phyloP scores from a whole-genome alignment of 2,888 invertebrate genomes.

The Pomacea canaliculata region DNA sequence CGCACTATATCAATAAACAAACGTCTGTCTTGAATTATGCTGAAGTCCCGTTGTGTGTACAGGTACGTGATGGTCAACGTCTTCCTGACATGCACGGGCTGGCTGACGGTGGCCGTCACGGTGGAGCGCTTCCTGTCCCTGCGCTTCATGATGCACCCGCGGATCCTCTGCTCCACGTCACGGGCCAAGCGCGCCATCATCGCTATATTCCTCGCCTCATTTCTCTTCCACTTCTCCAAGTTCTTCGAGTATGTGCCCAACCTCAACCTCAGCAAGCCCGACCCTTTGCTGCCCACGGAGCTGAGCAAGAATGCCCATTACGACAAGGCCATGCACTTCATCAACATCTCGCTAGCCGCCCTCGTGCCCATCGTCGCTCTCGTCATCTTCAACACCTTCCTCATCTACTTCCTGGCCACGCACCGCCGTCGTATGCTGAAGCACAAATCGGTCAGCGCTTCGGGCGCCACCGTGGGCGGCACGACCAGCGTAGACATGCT shows the following conservation, averaged over 20 bases:
- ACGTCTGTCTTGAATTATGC: too few species aligned
- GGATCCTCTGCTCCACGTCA: constrained; percentile 39
- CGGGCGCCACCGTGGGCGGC: constrained; percentile 9
- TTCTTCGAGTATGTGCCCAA: constrained; percentile 45
- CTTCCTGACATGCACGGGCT: constrained; percentile 46
- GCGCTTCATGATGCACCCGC: constrained; percentile 43
- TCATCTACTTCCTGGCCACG: constrained; percentile 41
- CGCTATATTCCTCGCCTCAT: constrained; percentile 39
- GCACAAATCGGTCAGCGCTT: constrained; percentile 30
- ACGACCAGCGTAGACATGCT: constrained; percentile 41
- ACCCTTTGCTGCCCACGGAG: constrained; percentile 25
- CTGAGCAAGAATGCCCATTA: constrained; percentile 37
- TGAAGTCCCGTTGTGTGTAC: background rate
- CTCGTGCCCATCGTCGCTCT: constrained; percentile 41
- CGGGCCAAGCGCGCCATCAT: constrained; percentile 41
- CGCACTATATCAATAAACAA: too few species aligned
- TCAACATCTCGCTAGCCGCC: constrained; percentile 41
- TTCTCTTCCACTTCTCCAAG: constrained; percentile 44
- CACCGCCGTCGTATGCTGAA: constrained; percentile 39
- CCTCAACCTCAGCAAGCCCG: constrained; percentile 26
- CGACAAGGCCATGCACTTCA: constrained; percentile 37
- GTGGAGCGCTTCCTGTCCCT: constrained; percentile 48
- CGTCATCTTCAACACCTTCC: constrained; percentile 42
- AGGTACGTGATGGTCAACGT: constrained; percentile 44
- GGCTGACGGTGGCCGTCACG: constrained; percentile 52